phyloP scores from a whole-genome alignment of 2,888 invertebrate species.

The Acronicta alni region DNA sequence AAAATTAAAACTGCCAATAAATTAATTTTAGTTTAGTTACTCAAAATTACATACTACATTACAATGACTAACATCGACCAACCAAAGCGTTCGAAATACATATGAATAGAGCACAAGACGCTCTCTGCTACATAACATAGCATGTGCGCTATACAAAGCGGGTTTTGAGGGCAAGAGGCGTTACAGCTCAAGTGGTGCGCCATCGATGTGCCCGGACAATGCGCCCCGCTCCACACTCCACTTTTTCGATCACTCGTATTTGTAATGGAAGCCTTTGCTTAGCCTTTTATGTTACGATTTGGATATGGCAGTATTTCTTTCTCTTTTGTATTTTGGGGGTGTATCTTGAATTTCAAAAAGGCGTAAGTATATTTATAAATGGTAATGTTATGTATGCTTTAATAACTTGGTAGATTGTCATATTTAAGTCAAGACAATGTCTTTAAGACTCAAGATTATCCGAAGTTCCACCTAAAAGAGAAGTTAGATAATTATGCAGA shows the following conservation, averaged over 20 bases:
- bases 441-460: no score
- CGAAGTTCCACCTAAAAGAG: no score
- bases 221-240: constrained; percentile 45
- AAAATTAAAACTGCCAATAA: no score
- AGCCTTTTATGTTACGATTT: constrained; percentile 40
- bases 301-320: constrained; percentile 38
- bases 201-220: constrained; percentile 60
- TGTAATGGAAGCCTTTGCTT: constrained; percentile 57
- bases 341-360: background rate
- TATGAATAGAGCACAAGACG: constrained; percentile 21
- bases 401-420: no score
- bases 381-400: background rate
- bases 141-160: constrained; percentile 47
- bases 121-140: constrained; percentile 5
- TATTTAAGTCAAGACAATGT: no score
- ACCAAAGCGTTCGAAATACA: constrained; percentile 2
- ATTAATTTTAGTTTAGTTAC: no score
- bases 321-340: constrained; percentile 13
- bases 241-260: constrained; percentile 58
- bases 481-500: background rate
- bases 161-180: constrained; percentile 67
- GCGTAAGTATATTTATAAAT: background rate
- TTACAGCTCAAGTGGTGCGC: constrained; percentile 56
- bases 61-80: constrained; percentile 5
- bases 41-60: no score